A percentile compares a stretch with the other conserved stretches of the same genome.
These are phyloP conservation scores for Eurypyga helias DNA, from an alignment of 2,113 vertebrate species.

Conservation along the genomic window DNA sequence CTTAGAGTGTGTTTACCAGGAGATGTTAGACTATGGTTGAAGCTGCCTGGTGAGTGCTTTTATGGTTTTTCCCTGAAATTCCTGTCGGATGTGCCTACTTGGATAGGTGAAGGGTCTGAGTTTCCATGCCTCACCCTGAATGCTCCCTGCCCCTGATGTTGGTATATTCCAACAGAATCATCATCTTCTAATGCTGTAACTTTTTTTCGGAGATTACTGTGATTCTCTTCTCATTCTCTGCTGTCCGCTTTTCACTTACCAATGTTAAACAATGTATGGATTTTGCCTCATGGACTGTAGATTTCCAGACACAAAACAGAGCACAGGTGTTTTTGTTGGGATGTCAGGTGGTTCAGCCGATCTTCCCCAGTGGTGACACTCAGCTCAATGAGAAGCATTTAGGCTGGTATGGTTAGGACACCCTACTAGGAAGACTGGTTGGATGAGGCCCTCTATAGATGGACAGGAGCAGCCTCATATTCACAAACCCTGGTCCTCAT, in stretches of 20 bases:
- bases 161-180: neutral
- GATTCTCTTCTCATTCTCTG: neutral
- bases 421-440: too few relatives aligned
- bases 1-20: neutral
- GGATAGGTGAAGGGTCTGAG: neutral
- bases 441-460: too few relatives aligned
- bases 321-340: neutral
- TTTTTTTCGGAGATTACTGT: neutral
- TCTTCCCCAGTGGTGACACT: neutral
- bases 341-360: neutral
- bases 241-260: neutral
- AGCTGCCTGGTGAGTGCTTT: neutral
- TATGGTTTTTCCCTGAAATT: neutral
- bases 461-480: too few relatives aligned
- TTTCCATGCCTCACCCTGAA: neutral
- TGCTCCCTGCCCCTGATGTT: neutral
- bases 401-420: neutral
- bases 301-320: neutral
- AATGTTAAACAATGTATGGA: neutral
- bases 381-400: neutral
- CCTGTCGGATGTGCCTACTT: neutral
- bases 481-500: too few relatives aligned
- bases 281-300: neutral
- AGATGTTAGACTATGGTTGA: neutral
- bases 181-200: accelerated